Conservation (phyloP, 2,797 vertebrate genomes). For the Heliangelus exortis region DNA sequence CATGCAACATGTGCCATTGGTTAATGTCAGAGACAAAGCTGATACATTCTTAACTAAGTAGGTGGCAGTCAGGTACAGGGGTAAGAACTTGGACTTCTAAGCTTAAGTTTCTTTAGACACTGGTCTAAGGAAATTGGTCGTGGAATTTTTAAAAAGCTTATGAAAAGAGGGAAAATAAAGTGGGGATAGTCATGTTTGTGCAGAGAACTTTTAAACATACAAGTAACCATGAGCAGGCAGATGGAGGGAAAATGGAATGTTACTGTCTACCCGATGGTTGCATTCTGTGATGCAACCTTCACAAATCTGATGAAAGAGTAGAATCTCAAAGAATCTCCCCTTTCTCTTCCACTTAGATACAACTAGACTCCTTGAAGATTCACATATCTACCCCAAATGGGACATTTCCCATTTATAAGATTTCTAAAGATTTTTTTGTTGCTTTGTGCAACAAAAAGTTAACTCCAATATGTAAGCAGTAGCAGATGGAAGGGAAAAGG, state of each 20-base stretch:
- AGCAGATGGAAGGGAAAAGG: not conserved
- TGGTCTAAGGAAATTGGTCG: not conserved
- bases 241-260: not conserved
- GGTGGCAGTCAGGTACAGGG: not conserved
- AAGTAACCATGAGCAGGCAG: not conserved
- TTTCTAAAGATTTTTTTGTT: too few relatives aligned
- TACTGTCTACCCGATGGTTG: not conserved
- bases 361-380: not conserved
- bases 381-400: not conserved
- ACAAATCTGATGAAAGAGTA: not conserved
- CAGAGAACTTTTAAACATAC: not conserved
- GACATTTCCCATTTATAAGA: not conserved
- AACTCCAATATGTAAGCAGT: not conserved
- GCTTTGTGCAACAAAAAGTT: not conserved
- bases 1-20: not conserved
- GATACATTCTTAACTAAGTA: not conserved
- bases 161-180: not conserved
- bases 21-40: not conserved
- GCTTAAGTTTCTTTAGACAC: not conserved
- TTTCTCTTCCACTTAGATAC: not conserved
- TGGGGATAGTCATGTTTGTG: not conserved
- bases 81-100: not conserved
- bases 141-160: not conserved
- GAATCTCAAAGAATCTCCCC: not conserved
- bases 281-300: not conserved